phyloP scores from a whole-genome alignment of 2,888 invertebrate species.

The Melipona bicolor region DNA sequence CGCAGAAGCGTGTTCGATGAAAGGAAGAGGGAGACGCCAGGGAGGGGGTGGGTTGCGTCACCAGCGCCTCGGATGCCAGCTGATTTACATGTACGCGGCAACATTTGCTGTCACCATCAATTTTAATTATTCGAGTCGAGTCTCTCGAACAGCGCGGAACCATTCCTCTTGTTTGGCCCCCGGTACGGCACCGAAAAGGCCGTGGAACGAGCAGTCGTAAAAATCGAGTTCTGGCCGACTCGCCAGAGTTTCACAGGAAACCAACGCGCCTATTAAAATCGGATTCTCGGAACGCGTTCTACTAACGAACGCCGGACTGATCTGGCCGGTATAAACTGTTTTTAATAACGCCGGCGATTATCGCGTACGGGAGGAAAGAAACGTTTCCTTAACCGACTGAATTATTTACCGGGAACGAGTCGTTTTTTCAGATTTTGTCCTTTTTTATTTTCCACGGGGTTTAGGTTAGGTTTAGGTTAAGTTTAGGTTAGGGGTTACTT shows the following conservation, averaged over 20 bases:
- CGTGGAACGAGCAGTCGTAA: slow-evolving; percentile 67
- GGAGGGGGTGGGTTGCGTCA: slow-evolving; percentile 1
- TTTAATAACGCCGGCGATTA: slow-evolving; percentile 69
- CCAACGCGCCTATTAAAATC: slow-evolving; percentile 69
- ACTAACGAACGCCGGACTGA: slow-evolving; percentile 69
- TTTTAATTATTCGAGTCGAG: slow-evolving; percentile 67
- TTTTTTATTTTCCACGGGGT: background rate
- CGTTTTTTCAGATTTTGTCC: background rate
- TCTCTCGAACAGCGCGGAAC: slow-evolving; percentile 54
- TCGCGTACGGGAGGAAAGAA: slow-evolving; percentile 47
- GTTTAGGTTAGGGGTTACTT: background rate
- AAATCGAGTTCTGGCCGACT: slow-evolving; percentile 60
- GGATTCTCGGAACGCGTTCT: slow-evolving; percentile 67
- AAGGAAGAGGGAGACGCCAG: no score
- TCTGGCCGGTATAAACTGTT: slow-evolving; percentile 67
- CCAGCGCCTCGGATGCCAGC: slow-evolving; percentile 3
- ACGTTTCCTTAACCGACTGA: slow-evolving; percentile 42
- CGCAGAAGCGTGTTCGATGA: background rate
- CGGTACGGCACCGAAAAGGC: slow-evolving; percentile 63
- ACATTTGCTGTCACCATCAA: slow-evolving; percentile 62
- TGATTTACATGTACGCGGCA: slow-evolving; percentile 55
- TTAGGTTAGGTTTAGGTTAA: no score
- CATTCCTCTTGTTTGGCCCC: slow-evolving; percentile 54
- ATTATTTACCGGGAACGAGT: slow-evolving; percentile 37
- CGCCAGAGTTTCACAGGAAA: slow-evolving; percentile 66